These are phyloP conservation scores for Mionectes macconnelli DNA, from an alignment of 2,113 vertebrate species.

Conservation along the genomic window DNA sequence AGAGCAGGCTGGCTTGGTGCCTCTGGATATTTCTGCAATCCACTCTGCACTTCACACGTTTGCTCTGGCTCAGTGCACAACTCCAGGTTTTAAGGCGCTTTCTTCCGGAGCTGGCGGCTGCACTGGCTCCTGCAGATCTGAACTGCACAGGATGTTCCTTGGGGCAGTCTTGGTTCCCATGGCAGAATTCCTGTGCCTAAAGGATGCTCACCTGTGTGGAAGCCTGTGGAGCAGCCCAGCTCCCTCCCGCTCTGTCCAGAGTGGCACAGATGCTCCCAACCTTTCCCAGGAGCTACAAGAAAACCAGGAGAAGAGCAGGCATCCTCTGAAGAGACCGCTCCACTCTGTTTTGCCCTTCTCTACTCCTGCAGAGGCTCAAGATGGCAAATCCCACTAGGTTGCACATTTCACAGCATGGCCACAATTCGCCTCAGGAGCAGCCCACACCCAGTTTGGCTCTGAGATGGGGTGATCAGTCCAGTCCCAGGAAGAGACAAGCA, in stretches of 20 bases:
- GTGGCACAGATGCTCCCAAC: rapidly evolving
- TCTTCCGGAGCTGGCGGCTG: neutral
- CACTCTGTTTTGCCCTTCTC: neutral
- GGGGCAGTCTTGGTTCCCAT: rapidly evolving
- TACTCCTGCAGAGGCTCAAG: neutral
- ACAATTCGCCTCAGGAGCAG: rapidly evolving
- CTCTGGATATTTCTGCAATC: neutral
- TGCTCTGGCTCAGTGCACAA: neutral
- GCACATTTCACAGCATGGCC: neutral
- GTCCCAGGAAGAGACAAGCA: neutral
- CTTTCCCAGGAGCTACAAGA: neutral
- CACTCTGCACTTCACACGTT: neutral
- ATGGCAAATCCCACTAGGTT: neutral
- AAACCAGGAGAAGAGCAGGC: neutral
- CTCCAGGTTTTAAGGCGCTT: neutral
- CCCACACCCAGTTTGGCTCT: neutral
- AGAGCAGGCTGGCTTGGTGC: neutral
- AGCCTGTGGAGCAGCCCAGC: neutral
- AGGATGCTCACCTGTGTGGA: neutral
- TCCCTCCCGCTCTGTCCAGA: neutral
- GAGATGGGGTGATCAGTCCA: rapidly evolving
- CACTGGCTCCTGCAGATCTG: neutral
- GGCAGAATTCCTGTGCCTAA: neutral
- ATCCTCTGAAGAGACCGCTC: neutral
- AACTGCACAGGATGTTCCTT: neutral